Evolutionary conservation across 2,797 vertebrate species (phyloP), one percentile per base, ranked within the genome.

Genomic region (Momotus momota): DNA sequence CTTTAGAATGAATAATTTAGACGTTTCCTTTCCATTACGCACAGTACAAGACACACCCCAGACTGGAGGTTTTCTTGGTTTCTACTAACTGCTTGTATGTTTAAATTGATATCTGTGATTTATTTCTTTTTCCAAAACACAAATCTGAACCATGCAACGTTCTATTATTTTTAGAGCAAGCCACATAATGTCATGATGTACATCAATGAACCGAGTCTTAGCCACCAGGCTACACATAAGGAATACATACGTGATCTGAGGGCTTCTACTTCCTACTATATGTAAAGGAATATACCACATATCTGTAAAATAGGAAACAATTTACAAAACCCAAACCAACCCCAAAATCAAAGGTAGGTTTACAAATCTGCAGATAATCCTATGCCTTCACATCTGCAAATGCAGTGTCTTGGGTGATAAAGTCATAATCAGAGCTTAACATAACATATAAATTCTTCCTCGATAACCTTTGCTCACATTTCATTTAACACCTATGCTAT

Each of bases 131-230:
- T 21, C 16, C 16, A 14, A 49, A 51, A 55, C 8, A 60, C 7
- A 31, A 51, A 14, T 51, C 54, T 48, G 33, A 62, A 20, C 12
- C 7, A 18, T 27, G 23, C 22, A 81, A n/a, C 1, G 17, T 21
- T 21, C 6, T 35, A 10, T 45, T 67, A 7, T 46, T 74, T 79
- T 77, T 61, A 88, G 7, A 82, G 12, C 7, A 82, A 64, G 5
- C 3, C 19, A 48, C 5, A 5, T 31, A 43, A 46, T 7, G 3
- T 35, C 1, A 0, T 16, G 7, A 7, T 33, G 6, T 25, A 45
- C 13, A 65, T 73, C 43, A 11, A 7, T 35, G 66, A 4, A 29
- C 8, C 5, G 26, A n/a, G 14, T 13, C 22, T 46, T 46, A 73
- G n/a, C 5, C 3, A 5, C 19, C 12, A 66, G 35, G 6, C 7